Base-by-base conservation (phyloP, 1,140 invertebrate species). In the Euura lappo region DNA sequence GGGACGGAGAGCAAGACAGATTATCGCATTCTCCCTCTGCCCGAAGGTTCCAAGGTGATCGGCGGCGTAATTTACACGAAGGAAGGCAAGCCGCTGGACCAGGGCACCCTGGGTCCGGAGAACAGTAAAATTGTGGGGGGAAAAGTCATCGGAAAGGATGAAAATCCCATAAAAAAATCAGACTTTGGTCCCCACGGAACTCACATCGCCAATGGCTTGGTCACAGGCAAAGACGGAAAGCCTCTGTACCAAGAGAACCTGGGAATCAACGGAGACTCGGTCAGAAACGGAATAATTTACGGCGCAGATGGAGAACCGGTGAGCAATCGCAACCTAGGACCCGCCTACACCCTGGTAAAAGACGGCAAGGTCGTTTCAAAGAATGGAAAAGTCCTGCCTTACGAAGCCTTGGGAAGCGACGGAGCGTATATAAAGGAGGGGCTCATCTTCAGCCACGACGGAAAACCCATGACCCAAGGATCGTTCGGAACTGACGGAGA, bases 221-320 rank as follows among this genome's bases (percentile, higher is more conserved):
- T 88, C 4, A 84, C 81, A 0, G 85, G 85, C 60, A 88, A 86
- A 77, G 87, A 89, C 66, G 84, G 84, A 0, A 88, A 86, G 72
- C 81, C 82, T 60, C 70, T 84, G 11, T 77, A 86, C 72, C 85
- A 87, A 77, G 74, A 83, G 28, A 51, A 73, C 8, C 71, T 89
- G 6, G 83, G 85, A 4, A 85, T 80, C 10, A 85, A 86, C 45
- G 81, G 81, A 45, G 81, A 83, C 75, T 83, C 75, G 2, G 74
- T 88, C 2, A 83, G 78, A 51, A 84, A 86, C 72, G 86, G 86
- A 5, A 44, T 85, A 2, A 79, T 87, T 5, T 80, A 79, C 45
- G 82, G 74, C 44, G 3, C 78, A 5, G 79, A 83, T 8, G 78
- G 79, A 44, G 75, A 82, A 71, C 65, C 73, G 1, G 66, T 86